A percentile compares a stretch with the other conserved stretches of the same genome.
Evolutionary conservation across 2,888 invertebrate species (phyloP).

Genomic region (Parnassius glacialis): DNA sequence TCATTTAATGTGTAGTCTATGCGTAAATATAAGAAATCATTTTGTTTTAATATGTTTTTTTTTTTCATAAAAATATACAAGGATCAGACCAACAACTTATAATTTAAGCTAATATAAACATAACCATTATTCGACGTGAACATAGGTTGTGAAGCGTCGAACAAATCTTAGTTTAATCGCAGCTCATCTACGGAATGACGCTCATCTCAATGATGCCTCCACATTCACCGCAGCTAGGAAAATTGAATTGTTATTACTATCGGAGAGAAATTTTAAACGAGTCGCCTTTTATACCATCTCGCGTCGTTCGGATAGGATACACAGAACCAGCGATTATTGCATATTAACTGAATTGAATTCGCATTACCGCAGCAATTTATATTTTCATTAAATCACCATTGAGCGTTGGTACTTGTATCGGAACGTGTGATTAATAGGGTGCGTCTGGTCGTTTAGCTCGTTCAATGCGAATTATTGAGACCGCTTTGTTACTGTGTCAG

Average conservation of each 20-base stretch:
- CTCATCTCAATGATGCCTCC: slow-evolving; percentile 35
- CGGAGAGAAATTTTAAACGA: slow-evolving; percentile 60
- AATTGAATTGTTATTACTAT: slow-evolving; percentile 73
- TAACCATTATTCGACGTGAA: slow-evolving; percentile 3
- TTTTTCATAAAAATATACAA: too few species aligned
- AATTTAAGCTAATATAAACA: neutral
- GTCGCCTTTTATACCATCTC: slow-evolving; percentile 52
- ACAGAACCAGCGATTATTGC: slow-evolving; percentile 59
- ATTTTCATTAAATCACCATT: slow-evolving; percentile 35
- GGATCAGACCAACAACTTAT: neutral
- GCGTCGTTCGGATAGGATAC: slow-evolving; percentile 39
- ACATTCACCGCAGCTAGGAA: slow-evolving; percentile 45
- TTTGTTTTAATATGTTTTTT: too few species aligned
- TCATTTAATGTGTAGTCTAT: too few species aligned
- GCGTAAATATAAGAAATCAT: too few species aligned
- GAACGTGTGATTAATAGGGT: slow-evolving; percentile 57
- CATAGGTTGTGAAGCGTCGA: slow-evolving; percentile 1
- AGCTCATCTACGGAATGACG: slow-evolving; percentile 36
- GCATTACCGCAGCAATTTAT: slow-evolving; percentile 34
- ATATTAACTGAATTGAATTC: slow-evolving; percentile 68
- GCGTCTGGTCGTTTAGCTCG: slow-evolving; percentile 57
- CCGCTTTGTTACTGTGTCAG: slow-evolving; percentile 73
- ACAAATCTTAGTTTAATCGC: slow-evolving; percentile 51
- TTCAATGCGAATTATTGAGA: slow-evolving; percentile 72
- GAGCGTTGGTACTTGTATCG: slow-evolving; percentile 31